These are phyloP conservation scores for Teinopalpus imperialis DNA, from an alignment of 2,888 invertebrate genomes.

Conservation along the genomic window DNA sequence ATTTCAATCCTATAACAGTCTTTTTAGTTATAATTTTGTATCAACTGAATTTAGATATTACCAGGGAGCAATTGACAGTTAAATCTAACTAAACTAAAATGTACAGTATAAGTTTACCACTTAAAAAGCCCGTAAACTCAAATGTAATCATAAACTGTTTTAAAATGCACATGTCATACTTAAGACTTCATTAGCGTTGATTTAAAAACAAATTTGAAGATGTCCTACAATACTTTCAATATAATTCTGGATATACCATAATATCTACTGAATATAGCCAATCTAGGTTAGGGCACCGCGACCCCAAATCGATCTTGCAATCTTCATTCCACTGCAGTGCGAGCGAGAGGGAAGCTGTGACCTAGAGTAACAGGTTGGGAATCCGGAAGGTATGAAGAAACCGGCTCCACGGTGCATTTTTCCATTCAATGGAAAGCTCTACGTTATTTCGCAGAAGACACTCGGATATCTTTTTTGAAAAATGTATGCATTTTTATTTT, in stretches of 20 bases:
- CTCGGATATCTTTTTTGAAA: slow-evolving; percentile 28
- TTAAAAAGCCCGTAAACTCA: too few species aligned
- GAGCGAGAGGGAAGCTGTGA: slow-evolving; percentile 65
- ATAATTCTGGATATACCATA: slow-evolving; percentile 42
- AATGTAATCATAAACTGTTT: too few species aligned
- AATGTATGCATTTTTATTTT: background rate
- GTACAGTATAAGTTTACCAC: too few species aligned
- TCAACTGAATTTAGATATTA: too few species aligned
- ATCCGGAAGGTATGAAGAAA: slow-evolving; percentile 78
- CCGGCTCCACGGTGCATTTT: slow-evolving; percentile 77
- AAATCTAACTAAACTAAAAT: too few species aligned
- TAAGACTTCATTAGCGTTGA: too few species aligned
- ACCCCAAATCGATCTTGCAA: slow-evolving; percentile 71
- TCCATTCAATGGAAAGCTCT: slow-evolving; percentile 79
- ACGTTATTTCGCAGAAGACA: slow-evolving; percentile 54
- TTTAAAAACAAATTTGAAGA: too few species aligned
- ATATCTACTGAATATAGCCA: slow-evolving; percentile 61
- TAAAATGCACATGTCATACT: too few species aligned
- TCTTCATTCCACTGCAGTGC: slow-evolving; percentile 50
- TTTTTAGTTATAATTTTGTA: too few species aligned
- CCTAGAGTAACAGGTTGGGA: slow-evolving; percentile 80
- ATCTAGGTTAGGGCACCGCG: slow-evolving; percentile 79
- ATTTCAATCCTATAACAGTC: too few species aligned
- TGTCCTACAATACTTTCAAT: slow-evolving; percentile 18
- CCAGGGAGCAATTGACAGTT: too few species aligned